Conservation (phyloP, 2,888 invertebrate species). For the Leptopilina drosophilae region DNA sequence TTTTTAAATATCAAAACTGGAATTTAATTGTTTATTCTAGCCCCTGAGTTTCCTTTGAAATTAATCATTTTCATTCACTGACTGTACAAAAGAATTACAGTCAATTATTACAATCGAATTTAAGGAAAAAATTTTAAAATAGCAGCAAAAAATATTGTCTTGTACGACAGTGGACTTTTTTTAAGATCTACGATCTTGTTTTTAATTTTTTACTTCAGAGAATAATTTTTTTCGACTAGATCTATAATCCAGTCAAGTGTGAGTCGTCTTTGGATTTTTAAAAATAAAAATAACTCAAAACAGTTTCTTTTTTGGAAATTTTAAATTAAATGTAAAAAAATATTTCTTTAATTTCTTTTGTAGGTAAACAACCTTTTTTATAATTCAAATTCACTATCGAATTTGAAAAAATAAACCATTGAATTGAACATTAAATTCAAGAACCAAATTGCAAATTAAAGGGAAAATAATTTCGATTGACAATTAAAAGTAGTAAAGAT, state of each 20-base stretch:
- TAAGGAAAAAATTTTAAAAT: neutral
- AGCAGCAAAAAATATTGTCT: neutral
- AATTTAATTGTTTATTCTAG: too few species aligned
- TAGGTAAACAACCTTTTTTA: too few species aligned
- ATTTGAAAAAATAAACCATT: neutral
- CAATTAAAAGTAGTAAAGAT: too few species aligned
- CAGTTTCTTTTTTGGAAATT: neutral
- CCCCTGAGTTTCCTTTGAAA: too few species aligned
- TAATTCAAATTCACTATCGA: neutral
- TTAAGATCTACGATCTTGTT: neutral
- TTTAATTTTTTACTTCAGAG: neutral
- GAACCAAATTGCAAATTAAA: too few species aligned
- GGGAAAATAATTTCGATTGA: too few species aligned
- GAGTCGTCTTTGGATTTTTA: neutral
- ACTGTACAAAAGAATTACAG: neutral
- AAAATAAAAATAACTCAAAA: slow-evolving; percentile 1
- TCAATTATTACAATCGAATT: neutral
- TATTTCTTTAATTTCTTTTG: too few species aligned
- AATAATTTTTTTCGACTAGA: neutral
- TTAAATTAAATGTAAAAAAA: neutral
- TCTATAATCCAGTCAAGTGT: neutral
- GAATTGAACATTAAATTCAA: neutral
- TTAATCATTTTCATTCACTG: too few species aligned
- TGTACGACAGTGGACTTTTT: slow-evolving; percentile 3
- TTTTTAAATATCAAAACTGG: too few species aligned